Evolutionary conservation across 2,113 vertebrate species (phyloP).

Genomic region (Rhizomys pruinosus): DNA sequence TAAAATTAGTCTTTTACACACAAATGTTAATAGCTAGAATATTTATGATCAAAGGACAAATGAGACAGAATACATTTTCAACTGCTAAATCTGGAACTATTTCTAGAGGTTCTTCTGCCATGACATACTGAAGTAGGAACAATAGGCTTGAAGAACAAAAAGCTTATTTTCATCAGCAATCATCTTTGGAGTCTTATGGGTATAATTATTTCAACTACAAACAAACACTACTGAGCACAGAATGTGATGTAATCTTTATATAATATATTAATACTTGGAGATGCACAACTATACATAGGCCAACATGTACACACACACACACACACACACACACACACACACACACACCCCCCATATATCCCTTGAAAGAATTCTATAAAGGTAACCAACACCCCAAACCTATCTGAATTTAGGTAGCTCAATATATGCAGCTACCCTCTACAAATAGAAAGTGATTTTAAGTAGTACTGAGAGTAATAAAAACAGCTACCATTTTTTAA

Average conservation of each 20-base stretch:
- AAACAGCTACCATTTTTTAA: slow-evolving; percentile 30
- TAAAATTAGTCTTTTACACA: neutral
- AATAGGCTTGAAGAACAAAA: slow-evolving; percentile 14
- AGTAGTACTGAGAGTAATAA: slow-evolving; percentile 29
- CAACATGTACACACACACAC: neutral
- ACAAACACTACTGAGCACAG: neutral
- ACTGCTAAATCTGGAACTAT: slow-evolving; percentile 14
- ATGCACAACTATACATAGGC: neutral
- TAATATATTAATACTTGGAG: neutral
- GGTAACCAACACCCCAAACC: neutral
- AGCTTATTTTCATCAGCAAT: neutral
- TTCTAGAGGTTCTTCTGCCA: slow-evolving; percentile 45
- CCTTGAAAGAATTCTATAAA: slow-evolving; percentile 7
- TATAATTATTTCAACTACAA: slow-evolving; percentile 16
- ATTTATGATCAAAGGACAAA: slow-evolving; percentile 37
- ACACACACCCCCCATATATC: neutral
- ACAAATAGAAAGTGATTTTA: neutral
- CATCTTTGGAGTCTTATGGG: neutral
- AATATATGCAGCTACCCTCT: slow-evolving; percentile 4
- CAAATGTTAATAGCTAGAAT: slow-evolving; percentile 46
- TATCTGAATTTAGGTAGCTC: slow-evolving; percentile 25
- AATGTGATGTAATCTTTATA: neutral
- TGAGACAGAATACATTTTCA: slow-evolving; percentile 13
- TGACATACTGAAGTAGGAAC: neutral
- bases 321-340: neutral